Base-by-base conservation (phyloP, 2,113 vertebrate species). In the Coracopsis vasa region DNA sequence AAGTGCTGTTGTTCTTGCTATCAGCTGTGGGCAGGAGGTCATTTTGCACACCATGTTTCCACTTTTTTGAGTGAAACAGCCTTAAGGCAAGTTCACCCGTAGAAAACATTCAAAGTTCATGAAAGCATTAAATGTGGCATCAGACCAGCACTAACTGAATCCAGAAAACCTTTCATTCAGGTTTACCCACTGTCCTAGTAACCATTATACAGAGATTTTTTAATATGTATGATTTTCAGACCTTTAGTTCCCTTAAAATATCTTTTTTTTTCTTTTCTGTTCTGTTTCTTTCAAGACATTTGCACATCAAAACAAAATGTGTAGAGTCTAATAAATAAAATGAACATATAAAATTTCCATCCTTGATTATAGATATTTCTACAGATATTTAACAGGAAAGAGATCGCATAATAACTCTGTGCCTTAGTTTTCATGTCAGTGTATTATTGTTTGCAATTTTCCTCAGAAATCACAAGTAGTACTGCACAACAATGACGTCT, bases 101-200 rank as follows among this genome's bases (percentile, higher is more conserved):
- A 66, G 28, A 70, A 94, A 90, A 42, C 3, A 80, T 80, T 80
- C 62, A 74, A 82, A 88, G 77, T 80, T 80, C 33, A 47, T 47
- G 45, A 79, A 84, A 91, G 17, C 27, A 60, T 73, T 81, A 81
- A 91, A 84, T 60, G 23, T 87, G 28, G 23, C 24, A 39, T 91
- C 42, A 89, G 69, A 81, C 5, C 31, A 91, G 8, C 21, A 37
- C 39, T 66, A 86, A 70, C n/a, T 74, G 31, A 84, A 84, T 62
- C 50, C 80, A 78, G 31, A 70, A 65, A 86, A 74, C 10, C 16
- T 45, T 81, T 44, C 28, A 79, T 66, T 86, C 53, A 44, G 42
- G 13, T 67, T 74, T 87, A 41, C 7, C 15, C 27, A 14, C 23
- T 87, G 84, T 11, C 31, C 31, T 78, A 31, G 33, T 47, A 61